A percentile compares a stretch with the other conserved stretches of the same genome.
Evolutionary conservation across 2,113 vertebrate species (phyloP).

Genomic region (Diglossa brunneiventris): DNA sequence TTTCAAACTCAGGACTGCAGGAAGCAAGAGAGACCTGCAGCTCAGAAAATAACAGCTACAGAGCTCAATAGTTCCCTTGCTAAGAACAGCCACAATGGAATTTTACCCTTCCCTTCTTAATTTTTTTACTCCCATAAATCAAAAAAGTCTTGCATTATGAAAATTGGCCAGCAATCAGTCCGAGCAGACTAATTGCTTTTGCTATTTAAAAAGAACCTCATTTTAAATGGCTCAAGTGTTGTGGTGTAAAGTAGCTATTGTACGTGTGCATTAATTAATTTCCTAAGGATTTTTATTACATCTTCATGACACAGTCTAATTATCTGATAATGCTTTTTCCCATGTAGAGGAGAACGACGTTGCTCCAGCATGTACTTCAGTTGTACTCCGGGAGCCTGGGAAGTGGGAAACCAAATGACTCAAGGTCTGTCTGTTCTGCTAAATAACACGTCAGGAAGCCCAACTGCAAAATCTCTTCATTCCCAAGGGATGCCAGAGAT

Average conservation of each 20-base stretch:
- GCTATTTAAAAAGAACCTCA: slow-evolving; percentile 55
- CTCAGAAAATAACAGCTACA: neutral
- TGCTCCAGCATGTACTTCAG: slow-evolving; percentile 5
- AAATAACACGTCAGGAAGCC: neutral
- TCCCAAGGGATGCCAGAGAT: neutral
- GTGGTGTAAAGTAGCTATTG: slow-evolving; percentile 65
- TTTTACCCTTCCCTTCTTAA: neutral
- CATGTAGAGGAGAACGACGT: neutral
- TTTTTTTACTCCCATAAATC: slow-evolving; percentile 29
- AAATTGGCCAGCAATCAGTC: slow-evolving; percentile 47
- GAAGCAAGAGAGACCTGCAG: neutral
- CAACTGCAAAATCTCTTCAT: neutral
- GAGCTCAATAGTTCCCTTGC: neutral
- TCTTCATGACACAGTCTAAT: slow-evolving; percentile 65
- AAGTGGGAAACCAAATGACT: neutral
- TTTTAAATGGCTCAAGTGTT: slow-evolving; percentile 67
- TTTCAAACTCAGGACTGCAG: neutral
- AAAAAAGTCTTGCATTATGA: slow-evolving; percentile 39
- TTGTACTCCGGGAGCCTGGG: slow-evolving; percentile 14
- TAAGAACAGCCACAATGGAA: neutral
- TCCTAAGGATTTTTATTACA: slow-evolving; percentile 72
- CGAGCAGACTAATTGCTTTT: slow-evolving; percentile 56
- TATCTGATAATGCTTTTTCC: slow-evolving; percentile 65
- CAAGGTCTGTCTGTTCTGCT: neutral
- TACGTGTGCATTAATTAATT: slow-evolving; percentile 76